Percentiles rank a stretch among this genome's conserved stretches.
These are phyloP conservation scores for Parascotia fuliginaria DNA, from an alignment of 2,888 invertebrate genomes.

Conservation along the genomic window DNA sequence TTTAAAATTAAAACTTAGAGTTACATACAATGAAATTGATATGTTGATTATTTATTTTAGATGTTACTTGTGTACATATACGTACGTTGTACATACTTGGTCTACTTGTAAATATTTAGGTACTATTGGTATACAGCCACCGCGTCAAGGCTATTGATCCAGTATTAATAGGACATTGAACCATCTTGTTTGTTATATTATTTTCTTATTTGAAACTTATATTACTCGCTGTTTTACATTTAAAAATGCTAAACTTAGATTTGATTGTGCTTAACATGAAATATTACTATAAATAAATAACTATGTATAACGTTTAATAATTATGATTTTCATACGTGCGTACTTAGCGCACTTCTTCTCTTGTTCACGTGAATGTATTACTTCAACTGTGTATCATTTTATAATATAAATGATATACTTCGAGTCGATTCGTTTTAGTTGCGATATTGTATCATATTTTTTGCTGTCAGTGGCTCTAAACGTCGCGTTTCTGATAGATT, in stretches of 20 bases:
- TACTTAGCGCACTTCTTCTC: slow-evolving; percentile 18
- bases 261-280: slow-evolving; percentile 41
- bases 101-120: slow-evolving; percentile 73
- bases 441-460: slow-evolving; percentile 25
- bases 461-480: slow-evolving; percentile 18
- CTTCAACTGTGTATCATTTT: slow-evolving; percentile 38
- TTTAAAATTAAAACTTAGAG: slow-evolving; percentile 69
- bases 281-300: slow-evolving; percentile 20
- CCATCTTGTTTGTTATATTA: slow-evolving; percentile 55
- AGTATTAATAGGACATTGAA: slow-evolving; percentile 79
- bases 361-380: slow-evolving; percentile 28
- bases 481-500: slow-evolving; percentile 78
- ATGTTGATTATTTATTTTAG: slow-evolving; percentile 83
- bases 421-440: slow-evolving; percentile 38
- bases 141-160: slow-evolving; percentile 65
- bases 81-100: slow-evolving; percentile 75
- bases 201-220: slow-evolving; percentile 39
- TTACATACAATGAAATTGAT: slow-evolving; percentile 82
- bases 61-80: slow-evolving; percentile 75
- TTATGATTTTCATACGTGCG: slow-evolving; percentile 20
- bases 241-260: slow-evolving; percentile 32
- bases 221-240: slow-evolving; percentile 34
- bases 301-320: slow-evolving; percentile 20
- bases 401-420: slow-evolving; percentile 29
- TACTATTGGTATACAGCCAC: slow-evolving; percentile 58